phyloP scores from a whole-genome alignment of 2,888 invertebrate genomes.

The Halictus quadricinctus region DNA sequence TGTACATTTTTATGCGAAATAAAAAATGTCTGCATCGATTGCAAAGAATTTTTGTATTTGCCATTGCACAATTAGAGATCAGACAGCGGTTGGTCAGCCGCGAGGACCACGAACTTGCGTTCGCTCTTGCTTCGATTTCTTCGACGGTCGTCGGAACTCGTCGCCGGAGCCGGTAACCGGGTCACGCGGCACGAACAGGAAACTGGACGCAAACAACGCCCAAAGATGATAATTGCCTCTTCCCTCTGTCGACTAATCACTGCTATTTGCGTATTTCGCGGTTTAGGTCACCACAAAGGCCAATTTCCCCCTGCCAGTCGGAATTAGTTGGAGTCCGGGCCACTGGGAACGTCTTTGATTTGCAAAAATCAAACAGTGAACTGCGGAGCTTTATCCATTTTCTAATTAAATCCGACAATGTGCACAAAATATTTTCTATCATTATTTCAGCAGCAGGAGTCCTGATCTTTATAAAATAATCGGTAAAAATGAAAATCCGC shows the following conservation, averaged over 20 bases:
- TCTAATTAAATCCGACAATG: neutral
- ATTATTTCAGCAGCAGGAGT: neutral
- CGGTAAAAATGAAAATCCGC: no score
- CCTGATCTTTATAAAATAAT: no score
- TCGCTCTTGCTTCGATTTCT: neutral
- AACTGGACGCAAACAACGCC: neutral
- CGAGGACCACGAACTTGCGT: no score
- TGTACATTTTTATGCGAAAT: no score
- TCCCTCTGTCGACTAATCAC: neutral
- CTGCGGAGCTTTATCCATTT: neutral
- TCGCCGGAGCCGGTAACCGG: constrained; percentile 11
- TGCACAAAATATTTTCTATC: neutral
- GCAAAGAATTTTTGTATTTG: no score
- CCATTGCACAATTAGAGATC: no score
- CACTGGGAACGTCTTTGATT: neutral
- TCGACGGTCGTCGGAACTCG: neutral
- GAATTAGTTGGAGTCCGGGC: neutral
- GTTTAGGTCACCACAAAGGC: neutral
- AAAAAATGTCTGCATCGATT: no score
- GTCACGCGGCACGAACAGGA: constrained; percentile 5
- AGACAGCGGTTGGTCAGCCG: neutral
- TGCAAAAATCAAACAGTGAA: neutral
- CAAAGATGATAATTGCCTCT: constrained; percentile 1
- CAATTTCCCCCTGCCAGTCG: neutral
- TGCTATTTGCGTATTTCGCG: constrained; percentile 1